A percentile compares a stretch with the other conserved stretches of the same genome.
These are phyloP conservation scores for Chrysina gloriosa DNA, from an alignment of 2,888 invertebrate genomes.

Conservation along the genomic window DNA sequence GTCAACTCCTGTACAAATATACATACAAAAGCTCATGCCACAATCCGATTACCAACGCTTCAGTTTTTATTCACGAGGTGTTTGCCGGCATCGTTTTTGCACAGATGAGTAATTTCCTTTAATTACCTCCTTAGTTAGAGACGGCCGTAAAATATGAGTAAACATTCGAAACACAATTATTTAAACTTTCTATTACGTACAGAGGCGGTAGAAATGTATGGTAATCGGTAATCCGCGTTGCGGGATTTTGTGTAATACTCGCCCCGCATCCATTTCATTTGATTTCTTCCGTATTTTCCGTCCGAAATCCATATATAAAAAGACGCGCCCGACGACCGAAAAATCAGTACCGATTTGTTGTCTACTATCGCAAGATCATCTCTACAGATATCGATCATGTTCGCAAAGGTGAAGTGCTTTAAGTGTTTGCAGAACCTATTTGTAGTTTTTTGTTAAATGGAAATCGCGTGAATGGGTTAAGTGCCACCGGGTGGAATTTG, in stretches of 20 bases:
- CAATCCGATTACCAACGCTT: slow-evolving; percentile 12
- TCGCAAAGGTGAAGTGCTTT: slow-evolving; percentile 20
- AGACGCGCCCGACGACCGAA: not conserved
- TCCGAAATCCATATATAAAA: slow-evolving; percentile 5
- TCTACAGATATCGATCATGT: not conserved
- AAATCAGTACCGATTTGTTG: slow-evolving; percentile 8
- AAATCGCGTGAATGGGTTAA: not conserved
- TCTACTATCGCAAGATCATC: not conserved
- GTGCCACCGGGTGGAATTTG: not conserved
- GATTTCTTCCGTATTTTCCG: slow-evolving; percentile 23
- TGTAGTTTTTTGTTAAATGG: not conserved
- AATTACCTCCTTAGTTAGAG: slow-evolving; percentile 5
- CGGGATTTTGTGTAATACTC: slow-evolving; percentile 24
- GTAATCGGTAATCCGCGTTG: slow-evolving; percentile 6
- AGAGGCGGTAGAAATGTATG: not conserved
- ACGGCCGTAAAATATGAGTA: slow-evolving; percentile 13
- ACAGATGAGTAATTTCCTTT: slow-evolving; percentile 27
- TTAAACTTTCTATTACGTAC: slow-evolving; percentile 26
- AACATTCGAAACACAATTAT: slow-evolving; percentile 16
- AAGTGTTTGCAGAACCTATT: not conserved
- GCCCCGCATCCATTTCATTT: not conserved
- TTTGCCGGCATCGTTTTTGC: not conserved
- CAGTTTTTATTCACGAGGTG: slow-evolving; percentile 5
- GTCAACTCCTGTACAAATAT: no score
- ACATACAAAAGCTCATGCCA: no score